Percentiles rank a stretch among this genome's conserved stretches.
phyloP scores from a whole-genome alignment of 1,140 invertebrate species.

The Agrilus planipennis region DNA sequence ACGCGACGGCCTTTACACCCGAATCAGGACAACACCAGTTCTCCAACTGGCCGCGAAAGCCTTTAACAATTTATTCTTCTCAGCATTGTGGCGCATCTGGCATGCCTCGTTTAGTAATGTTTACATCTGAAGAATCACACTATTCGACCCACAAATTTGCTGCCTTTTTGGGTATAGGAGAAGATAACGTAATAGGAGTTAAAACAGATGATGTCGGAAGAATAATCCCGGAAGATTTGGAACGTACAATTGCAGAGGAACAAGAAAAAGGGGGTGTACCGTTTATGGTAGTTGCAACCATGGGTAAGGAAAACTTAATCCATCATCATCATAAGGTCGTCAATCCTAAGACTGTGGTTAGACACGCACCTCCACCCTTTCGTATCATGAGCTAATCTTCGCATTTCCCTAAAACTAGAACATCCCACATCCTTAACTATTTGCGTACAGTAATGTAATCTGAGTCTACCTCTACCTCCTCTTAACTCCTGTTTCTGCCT shows the following conservation, averaged over 20 bases:
- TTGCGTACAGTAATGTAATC: too few species aligned
- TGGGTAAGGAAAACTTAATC: slow-evolving; percentile 45
- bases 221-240: slow-evolving; percentile 43
- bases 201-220: slow-evolving; percentile 38
- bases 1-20: too few species aligned
- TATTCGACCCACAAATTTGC: slow-evolving; percentile 52
- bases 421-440: too few species aligned
- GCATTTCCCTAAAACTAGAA: too few species aligned
- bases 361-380: too few species aligned
- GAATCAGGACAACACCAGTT: too few species aligned
- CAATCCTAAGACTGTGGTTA: too few species aligned
- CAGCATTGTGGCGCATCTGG: slow-evolving; percentile 27
- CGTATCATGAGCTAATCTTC: too few species aligned
- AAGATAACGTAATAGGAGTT: slow-evolving; percentile 30
- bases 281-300: slow-evolving; percentile 49
- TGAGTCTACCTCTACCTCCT: too few species aligned
- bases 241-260: slow-evolving; percentile 36
- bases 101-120: slow-evolving; percentile 32
- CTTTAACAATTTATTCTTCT: slow-evolving; percentile 7
- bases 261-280: slow-evolving; percentile 36
- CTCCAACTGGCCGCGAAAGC: too few species aligned
- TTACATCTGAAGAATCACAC: slow-evolving; percentile 51
- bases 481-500: too few species aligned
- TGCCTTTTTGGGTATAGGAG: slow-evolving; percentile 37
- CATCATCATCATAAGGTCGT: too few species aligned